These are phyloP conservation scores for Thalassoma bifasciatum DNA, from an alignment of 2,113 vertebrate genomes.

Conservation along the genomic window DNA sequence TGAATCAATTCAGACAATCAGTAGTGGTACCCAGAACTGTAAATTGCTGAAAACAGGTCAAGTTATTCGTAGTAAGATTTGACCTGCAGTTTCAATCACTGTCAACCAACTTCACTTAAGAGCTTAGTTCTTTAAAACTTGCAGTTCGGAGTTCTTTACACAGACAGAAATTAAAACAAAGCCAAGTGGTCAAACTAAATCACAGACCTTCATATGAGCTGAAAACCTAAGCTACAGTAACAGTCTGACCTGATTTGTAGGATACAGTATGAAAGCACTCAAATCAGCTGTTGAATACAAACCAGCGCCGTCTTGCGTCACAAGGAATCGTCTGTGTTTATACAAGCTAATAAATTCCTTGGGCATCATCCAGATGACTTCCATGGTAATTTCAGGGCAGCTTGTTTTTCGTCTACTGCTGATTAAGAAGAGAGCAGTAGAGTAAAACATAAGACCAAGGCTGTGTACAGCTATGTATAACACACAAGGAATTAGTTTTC, in stretches of 20 bases:
- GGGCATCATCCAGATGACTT: slow-evolving; percentile 58
- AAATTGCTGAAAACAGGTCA: too few species aligned
- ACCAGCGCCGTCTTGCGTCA: slow-evolving; percentile 40
- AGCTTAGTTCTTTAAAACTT: too few species aligned
- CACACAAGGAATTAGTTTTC: slow-evolving; percentile 42
- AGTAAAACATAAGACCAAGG: slow-evolving; percentile 40
- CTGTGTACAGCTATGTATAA: slow-evolving; percentile 6
- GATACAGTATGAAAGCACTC: slow-evolving; percentile 21
- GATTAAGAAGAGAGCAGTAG: slow-evolving; percentile 42
- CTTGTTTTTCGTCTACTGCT: slow-evolving; percentile 36
- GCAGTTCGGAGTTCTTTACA: too few species aligned
- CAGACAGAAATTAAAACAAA: not conserved
- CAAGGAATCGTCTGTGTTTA: slow-evolving; percentile 55
- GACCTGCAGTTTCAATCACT: too few species aligned
- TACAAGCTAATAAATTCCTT: slow-evolving; percentile 69
- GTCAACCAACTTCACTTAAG: too few species aligned
- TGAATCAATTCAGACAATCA: too few species aligned
- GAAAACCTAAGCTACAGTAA: not conserved
- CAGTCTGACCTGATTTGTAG: not conserved
- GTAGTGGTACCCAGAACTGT: too few species aligned
- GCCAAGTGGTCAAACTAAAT: not conserved
- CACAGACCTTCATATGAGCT: not conserved
- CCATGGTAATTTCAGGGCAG: slow-evolving; percentile 52
- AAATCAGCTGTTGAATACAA: slow-evolving; percentile 57
- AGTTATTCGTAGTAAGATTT: too few species aligned